Evolutionary conservation across 1,140 invertebrate species (phyloP).

Genomic region (Popillia japonica): DNA sequence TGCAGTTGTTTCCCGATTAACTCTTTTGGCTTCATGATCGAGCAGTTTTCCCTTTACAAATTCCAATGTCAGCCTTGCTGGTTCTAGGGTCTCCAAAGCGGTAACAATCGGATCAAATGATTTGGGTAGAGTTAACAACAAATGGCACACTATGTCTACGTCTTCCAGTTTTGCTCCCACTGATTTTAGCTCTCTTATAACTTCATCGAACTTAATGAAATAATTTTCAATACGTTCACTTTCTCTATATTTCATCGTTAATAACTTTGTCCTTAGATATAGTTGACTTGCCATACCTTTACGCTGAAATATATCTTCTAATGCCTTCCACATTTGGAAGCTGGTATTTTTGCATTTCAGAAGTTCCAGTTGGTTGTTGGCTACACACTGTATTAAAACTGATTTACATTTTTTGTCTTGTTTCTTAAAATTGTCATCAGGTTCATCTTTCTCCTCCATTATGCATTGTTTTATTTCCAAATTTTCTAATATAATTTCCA

Average conservation of each 20-base stretch:
- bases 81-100: constrained; percentile 59
- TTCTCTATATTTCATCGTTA: constrained; percentile 15
- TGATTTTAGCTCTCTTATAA: constrained; percentile 44
- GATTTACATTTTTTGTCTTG: constrained; percentile 35
- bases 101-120: constrained; percentile 58
- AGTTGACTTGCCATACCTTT: constrained; percentile 26
- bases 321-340: constrained; percentile 11
- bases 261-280: constrained; percentile 16
- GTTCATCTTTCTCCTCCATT: neutral
- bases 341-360: constrained; percentile 10
- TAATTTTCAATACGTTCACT: neutral
- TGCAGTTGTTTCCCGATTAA: too few species aligned
- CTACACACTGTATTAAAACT: constrained; percentile 25
- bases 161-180: constrained; percentile 45
- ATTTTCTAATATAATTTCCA: constrained; percentile 33
- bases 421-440: constrained; percentile 22
- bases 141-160: constrained; percentile 53
- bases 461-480: constrained; percentile 27
- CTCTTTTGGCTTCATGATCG: constrained; percentile 59
- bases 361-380: constrained; percentile 27
- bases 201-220: constrained; percentile 28
- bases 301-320: neutral
- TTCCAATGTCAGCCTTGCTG: too few species aligned
- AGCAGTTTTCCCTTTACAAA: too few species aligned
- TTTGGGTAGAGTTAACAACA: constrained; percentile 57